Conservation (phyloP, 1,140 invertebrate genomes). For the Lerema accius region DNA sequence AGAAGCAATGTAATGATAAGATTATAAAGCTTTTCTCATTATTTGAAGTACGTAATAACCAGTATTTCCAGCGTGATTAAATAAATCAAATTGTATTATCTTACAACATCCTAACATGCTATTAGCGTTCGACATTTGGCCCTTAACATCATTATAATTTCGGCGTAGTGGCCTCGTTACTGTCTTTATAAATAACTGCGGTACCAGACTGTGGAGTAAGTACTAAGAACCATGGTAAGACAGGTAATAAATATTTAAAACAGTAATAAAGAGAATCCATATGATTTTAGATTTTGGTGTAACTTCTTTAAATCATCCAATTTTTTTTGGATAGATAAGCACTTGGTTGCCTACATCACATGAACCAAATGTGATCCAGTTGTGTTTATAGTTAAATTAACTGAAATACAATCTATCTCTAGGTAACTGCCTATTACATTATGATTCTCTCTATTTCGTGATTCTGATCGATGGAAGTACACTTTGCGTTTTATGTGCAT, state of each 20-base stretch:
- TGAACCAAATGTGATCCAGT: too few relatives aligned
- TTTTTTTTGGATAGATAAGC: too few relatives aligned
- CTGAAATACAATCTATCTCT: too few relatives aligned
- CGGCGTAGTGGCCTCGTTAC: constrained; percentile 18
- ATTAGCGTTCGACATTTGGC: constrained; percentile 20
- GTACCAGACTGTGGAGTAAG: background rate
- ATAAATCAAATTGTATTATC: constrained; percentile 3
- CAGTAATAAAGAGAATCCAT: too few relatives aligned
- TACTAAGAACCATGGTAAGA: background rate
- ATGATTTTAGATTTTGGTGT: too few relatives aligned
- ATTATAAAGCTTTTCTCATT: background rate
- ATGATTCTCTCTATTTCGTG: too few relatives aligned
- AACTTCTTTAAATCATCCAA: too few relatives aligned
- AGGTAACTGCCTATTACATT: too few relatives aligned
- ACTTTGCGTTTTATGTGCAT: constrained; percentile 43
- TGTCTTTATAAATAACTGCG: constrained; percentile 11
- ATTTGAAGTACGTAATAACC: too few relatives aligned
- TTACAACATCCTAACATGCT: constrained; percentile 2
- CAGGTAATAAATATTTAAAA: too few relatives aligned
- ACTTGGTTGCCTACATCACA: too few relatives aligned
- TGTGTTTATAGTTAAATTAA: too few relatives aligned
- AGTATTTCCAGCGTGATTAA: background rate
- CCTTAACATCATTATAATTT: constrained; percentile 28
- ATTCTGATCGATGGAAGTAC: constrained; percentile 29
- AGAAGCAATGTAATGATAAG: background rate